Evolutionary conservation across 2,797 vertebrate genomes (phyloP).

Genomic region (Ambastaia sidthimunki): DNA sequence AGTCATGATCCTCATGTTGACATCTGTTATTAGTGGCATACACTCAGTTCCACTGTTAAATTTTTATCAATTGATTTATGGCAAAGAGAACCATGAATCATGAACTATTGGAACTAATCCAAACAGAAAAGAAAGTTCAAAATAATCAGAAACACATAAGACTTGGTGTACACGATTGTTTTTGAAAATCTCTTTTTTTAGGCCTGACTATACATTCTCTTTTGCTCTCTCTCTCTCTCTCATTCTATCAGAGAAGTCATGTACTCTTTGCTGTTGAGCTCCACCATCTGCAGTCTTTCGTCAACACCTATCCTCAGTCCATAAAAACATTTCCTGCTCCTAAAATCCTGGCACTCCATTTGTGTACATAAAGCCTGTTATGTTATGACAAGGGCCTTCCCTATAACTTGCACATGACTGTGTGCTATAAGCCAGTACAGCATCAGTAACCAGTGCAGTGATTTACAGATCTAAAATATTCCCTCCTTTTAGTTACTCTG

Average conservation of each 20-base stretch:
- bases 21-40: neutral
- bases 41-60: constrained; percentile 9
- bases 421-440: constrained; percentile 46
- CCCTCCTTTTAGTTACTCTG: constrained; percentile 23
- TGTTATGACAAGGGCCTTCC: constrained; percentile 62
- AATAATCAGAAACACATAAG: constrained; percentile 41
- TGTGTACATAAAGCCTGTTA: constrained; percentile 63
- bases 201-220: neutral
- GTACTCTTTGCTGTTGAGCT: constrained; percentile 51
- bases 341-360: constrained; percentile 55
- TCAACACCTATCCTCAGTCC: constrained; percentile 60
- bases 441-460: constrained; percentile 48
- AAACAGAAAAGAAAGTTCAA: constrained; percentile 49
- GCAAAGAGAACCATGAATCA: neutral
- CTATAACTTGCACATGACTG: constrained; percentile 58
- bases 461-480: constrained; percentile 51
- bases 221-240: constrained; percentile 43
- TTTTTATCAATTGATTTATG: constrained; percentile 26
- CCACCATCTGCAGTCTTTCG: constrained; percentile 62
- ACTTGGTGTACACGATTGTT: constrained; percentile 23
- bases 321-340: constrained; percentile 62
- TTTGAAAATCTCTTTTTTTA: constrained; percentile 15
- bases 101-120: neutral
- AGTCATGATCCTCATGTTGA: neutral
- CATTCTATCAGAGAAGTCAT: constrained; percentile 38